Percentiles rank a stretch among this genome's conserved stretches.
Evolutionary conservation across 1,140 invertebrate genomes (phyloP).

Genomic region (Drosophila pachea): DNA sequence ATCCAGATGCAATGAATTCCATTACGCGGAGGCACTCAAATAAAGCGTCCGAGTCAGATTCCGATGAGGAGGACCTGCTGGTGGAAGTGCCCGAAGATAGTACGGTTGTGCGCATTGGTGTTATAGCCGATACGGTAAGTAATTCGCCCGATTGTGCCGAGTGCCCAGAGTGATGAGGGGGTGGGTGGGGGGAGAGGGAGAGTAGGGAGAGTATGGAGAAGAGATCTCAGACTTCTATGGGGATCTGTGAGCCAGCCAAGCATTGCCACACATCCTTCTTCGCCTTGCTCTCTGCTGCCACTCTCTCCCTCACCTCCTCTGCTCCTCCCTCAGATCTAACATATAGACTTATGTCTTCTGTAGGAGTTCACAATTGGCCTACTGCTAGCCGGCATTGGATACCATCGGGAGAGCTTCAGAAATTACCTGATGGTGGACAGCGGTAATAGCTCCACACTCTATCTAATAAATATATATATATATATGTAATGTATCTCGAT

Average conservation of each 20-base stretch:
- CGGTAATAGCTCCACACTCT: conserved; percentile 10
- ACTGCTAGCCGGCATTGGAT: conserved; percentile 49
- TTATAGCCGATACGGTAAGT: conserved; percentile 53
- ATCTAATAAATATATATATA: background rate
- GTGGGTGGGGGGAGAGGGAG: too few relatives aligned
- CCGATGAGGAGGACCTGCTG: background rate
- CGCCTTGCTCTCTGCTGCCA: too few relatives aligned
- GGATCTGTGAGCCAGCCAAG: too few relatives aligned
- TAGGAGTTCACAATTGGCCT: conserved; percentile 52
- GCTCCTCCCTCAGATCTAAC: too few relatives aligned
- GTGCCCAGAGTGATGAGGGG: too few relatives aligned
- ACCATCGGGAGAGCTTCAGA: conserved; percentile 29
- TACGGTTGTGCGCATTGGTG: conserved; percentile 32
- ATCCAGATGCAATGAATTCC: conserved; percentile 26
- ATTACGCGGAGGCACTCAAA: background rate
- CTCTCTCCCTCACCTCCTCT: too few relatives aligned
- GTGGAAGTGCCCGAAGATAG: conserved; percentile 28
- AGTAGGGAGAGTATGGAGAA: too few relatives aligned
- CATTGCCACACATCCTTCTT: too few relatives aligned
- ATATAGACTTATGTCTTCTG: background rate
- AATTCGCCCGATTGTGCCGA: too few relatives aligned
- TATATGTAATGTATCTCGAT: background rate
- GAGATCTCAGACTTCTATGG: too few relatives aligned
- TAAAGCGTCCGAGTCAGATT: background rate
- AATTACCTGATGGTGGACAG: conserved; percentile 54